Percentiles rank a stretch among this genome's conserved stretches.
Evolutionary conservation across 2,888 invertebrate genomes (phyloP).

Genomic region (Tetanocera ferruginea): DNA sequence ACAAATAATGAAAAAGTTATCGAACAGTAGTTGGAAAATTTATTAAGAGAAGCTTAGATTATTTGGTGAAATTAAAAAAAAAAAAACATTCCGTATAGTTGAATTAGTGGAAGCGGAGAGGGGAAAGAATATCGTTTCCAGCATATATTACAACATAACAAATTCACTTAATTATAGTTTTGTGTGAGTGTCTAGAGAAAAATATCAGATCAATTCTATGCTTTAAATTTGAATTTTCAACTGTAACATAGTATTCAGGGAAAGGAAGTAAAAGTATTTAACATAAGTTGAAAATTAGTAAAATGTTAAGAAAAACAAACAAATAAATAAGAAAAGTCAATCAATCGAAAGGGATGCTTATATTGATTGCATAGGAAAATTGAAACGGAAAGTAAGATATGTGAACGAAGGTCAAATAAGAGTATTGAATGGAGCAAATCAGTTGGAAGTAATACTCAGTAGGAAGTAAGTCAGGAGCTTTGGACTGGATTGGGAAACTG

Average conservation of each 20-base stretch:
- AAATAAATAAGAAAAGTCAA: not conserved
- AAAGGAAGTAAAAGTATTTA: not conserved
- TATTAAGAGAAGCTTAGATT: conserved; percentile 1
- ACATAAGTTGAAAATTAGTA: not conserved
- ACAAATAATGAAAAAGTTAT: conserved; percentile 11
- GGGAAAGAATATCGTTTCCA: not conserved
- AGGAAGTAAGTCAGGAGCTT: not conserved
- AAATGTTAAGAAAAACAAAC: not conserved
- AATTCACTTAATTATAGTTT: not conserved
- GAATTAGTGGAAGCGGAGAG: not conserved
- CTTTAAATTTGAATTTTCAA: not conserved
- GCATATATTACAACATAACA: not conserved
- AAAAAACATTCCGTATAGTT: conserved; percentile 18
- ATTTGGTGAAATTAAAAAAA: not conserved
- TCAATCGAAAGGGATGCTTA: not conserved
- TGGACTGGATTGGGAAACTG: not conserved
- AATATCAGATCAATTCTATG: not conserved
- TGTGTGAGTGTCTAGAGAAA: conserved; percentile 1
- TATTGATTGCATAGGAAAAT: conserved; percentile 7
- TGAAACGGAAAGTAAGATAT: not conserved
- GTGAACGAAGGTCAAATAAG: not conserved
- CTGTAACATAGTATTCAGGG: not conserved
- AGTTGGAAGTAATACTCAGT: not conserved
- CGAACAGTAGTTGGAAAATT: conserved; percentile 17
- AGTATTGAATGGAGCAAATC: not conserved